Evolutionary conservation across 2,888 invertebrate species (phyloP).

Genomic region (Chymomyza amoena): DNA sequence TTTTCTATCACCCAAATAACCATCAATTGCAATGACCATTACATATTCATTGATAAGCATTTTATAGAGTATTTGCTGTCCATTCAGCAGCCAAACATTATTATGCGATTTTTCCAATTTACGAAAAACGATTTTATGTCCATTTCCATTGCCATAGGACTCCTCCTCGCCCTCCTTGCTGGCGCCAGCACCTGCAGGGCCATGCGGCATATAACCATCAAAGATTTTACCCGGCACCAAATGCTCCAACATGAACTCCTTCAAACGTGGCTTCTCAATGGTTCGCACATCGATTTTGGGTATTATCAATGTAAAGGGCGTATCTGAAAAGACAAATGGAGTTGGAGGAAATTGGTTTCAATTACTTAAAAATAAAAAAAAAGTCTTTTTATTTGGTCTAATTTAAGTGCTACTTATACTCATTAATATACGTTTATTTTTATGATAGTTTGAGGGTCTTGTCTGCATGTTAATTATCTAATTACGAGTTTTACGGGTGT

Average conservation of each 20-base stretch:
- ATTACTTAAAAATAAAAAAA: background rate
- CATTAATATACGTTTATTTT: constrained; percentile 4
- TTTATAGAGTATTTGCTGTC: constrained; percentile 77
- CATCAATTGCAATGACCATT: constrained; percentile 78
- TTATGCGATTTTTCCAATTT: constrained; percentile 77
- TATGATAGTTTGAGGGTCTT: constrained; percentile 11
- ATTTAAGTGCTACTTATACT: background rate
- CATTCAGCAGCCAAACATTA: constrained; percentile 78
- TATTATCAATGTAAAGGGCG: constrained; percentile 82
- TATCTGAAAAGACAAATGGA: constrained; percentile 77
- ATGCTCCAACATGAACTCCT: constrained; percentile 82
- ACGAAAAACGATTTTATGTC: constrained; percentile 79
- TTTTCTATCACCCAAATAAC: constrained; percentile 78
- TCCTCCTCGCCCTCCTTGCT: constrained; percentile 77
- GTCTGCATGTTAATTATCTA: constrained; percentile 41
- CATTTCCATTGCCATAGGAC: constrained; percentile 78
- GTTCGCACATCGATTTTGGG: constrained; percentile 80
- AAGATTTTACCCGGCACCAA: constrained; percentile 81
- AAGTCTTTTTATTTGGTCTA: background rate
- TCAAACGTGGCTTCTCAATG: constrained; percentile 80
- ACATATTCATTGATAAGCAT: constrained; percentile 77
- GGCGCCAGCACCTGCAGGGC: background rate
- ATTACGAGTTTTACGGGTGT: constrained; percentile 25
- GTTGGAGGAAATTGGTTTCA: background rate
- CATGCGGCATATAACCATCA: constrained; percentile 76